Evolutionary conservation across 2,113 vertebrate genomes (phyloP).

Genomic region (Dinomys branickii): DNA sequence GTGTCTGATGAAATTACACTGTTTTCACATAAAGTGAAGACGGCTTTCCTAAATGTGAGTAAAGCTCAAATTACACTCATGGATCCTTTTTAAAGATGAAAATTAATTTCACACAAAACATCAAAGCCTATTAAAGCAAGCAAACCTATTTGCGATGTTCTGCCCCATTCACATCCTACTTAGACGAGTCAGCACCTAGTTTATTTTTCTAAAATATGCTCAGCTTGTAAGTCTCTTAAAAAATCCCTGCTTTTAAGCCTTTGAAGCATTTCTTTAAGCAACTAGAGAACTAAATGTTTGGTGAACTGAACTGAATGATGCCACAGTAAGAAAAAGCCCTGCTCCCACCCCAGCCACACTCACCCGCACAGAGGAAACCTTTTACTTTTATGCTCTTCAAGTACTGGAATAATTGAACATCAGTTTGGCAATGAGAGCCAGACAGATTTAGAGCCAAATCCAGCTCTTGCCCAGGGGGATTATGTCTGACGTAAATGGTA

Average conservation of each 20-base stretch:
- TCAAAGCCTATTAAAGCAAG: conserved; percentile 65
- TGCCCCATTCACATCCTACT: conserved; percentile 31
- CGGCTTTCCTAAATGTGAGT: background rate
- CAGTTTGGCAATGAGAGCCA: conserved; percentile 72
- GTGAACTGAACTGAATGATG: conserved; percentile 62
- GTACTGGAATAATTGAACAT: conserved; percentile 79
- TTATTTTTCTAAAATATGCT: conserved; percentile 61
- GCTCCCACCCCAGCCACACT: background rate
- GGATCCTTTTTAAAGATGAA: conserved; percentile 42
- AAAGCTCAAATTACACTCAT: conserved; percentile 5
- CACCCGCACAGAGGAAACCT: conserved; percentile 65
- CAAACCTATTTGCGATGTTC: conserved; percentile 38
- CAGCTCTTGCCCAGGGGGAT: conserved; percentile 75
- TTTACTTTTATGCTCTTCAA: conserved; percentile 77
- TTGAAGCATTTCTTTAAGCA: conserved; percentile 59
- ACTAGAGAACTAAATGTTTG: conserved; percentile 43
- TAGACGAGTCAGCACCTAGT: background rate
- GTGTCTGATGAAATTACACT: background rate
- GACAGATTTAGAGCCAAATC: conserved; percentile 76
- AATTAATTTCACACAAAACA: conserved; percentile 60
- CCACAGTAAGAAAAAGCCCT: conserved; percentile 41
- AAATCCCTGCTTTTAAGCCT: conserved; percentile 58
- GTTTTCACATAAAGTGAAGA: background rate
- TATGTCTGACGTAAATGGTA: conserved; percentile 78
- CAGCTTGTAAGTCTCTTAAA: conserved; percentile 32